Evolutionary conservation across 2,888 invertebrate genomes (phyloP).

Genomic region (Cerastis leucographa): DNA sequence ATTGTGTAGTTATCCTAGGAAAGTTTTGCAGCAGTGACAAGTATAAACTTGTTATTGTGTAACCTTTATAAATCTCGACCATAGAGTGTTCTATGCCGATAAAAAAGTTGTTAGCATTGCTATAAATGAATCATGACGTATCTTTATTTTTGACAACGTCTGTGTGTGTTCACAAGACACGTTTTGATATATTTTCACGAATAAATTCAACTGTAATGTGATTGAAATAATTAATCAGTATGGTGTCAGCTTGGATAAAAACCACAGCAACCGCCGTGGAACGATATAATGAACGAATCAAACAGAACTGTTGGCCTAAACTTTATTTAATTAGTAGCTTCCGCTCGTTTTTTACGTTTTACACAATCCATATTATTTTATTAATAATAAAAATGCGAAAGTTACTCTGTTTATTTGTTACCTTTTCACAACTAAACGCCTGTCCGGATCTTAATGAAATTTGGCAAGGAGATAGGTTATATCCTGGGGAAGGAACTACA

Average conservation of each 20-base stretch:
- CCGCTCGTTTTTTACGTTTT: background rate
- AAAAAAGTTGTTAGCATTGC: background rate
- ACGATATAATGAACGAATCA: background rate
- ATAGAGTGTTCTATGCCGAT: background rate
- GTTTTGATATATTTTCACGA: constrained; percentile 5
- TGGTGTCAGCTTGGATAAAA: constrained; percentile 14
- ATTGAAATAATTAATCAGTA: constrained; percentile 23
- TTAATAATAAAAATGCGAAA: too few species aligned
- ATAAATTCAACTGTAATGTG: constrained; percentile 14
- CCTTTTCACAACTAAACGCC: too few species aligned
- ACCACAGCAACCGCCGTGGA: constrained; percentile 1
- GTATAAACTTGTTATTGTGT: background rate
- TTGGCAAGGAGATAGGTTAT: too few species aligned
- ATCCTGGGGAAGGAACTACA: too few species aligned
- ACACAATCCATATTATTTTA: too few species aligned
- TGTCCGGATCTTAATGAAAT: too few species aligned
- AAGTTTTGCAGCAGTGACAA: background rate
- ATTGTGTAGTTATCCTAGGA: background rate
- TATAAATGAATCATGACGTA: background rate
- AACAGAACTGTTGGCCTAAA: background rate
- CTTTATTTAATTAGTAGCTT: background rate
- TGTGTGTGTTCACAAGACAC: background rate
- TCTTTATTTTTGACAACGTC: background rate
- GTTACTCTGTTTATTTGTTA: too few species aligned
- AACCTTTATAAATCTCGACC: background rate